Base-by-base conservation (phyloP, 1,140 invertebrate genomes). In the Aphaenogaster ashmeadi region DNA sequence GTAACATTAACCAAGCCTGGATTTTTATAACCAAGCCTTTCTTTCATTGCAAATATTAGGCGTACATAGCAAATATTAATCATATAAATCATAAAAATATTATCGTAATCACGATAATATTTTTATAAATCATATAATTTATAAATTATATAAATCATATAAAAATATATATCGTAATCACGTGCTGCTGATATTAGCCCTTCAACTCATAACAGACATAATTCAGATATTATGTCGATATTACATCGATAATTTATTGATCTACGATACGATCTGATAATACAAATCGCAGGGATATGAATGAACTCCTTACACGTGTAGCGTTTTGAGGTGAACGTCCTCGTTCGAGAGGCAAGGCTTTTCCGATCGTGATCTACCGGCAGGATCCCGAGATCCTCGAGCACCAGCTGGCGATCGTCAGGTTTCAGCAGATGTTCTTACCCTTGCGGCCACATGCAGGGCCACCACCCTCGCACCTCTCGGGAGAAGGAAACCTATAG, bases 341-440 rank as follows among this genome's bases (percentile, higher is more conserved):
- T 72, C 50, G 21, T 21, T 44, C 15, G 66, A 44, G 18, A 44
- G 38, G 18, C 38, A 44, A n/a, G 38, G 11, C 56, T 58, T 83
- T 74, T 47, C 50, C 27, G 21, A 47, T n/a, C 27, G 52, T 9
- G 50, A 47, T 36, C 11, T 27, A 15, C 54, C 18, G 52, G n/a
- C 64, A 44, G 11, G 33, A 52, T n/a, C 50, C 27, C 36, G 8
- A 44, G 64, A 56, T 81, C 41, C n/a, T 15, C 80, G 38, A 21
- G 41, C 54, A 71, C 56, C 69, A 84, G 80, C 69, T 84, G 80
- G 41, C 69, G 54, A 74, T 84, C 67, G 54, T 84, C 80, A 75
- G 56, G 33, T 84, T 84, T 60, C 80, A 72, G 52, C 80, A 74
- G 80, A 56, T 83, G 67, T 74, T 47, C 18, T 62, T 8, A 3